Base-by-base conservation (phyloP, 2,797 vertebrate genomes). In the Garrulus glandarius region DNA sequence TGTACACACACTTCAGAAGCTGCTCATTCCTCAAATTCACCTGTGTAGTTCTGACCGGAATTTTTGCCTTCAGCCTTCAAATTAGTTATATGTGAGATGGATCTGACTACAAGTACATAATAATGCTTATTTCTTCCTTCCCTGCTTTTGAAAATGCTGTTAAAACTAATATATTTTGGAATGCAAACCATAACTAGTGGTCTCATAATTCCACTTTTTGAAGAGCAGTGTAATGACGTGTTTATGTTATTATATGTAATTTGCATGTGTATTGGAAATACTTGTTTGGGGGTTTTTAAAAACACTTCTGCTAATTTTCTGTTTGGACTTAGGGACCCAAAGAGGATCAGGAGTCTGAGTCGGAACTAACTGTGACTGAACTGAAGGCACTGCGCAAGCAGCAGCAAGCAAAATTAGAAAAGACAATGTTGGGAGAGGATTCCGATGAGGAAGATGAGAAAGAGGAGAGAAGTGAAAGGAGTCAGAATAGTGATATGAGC, bases 281-380 rank as follows among this genome's bases (percentile, higher is more conserved):
- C 0, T 12, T 8, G 1, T n/a, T n/a, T 26, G 34, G 18, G 2
- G 3, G 12, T 57, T 55, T 53, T 49, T 11, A 14, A 75, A 81
- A 87, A 32, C 26, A 4, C 8, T 85, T 46, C 2, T 47, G 4
- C 37, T 60, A 49, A 55, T 18, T 81, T 94, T 57, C 75, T 49
- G 2, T 41, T 92, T 94, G 46, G 87, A 26, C 87, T 2, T 34
- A 99, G 99, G 99, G 99, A 92, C 99, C 99, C 30, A 98, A 99
- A 89, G 99, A 98, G 50, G 99, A 99, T 47, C 98, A 98, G 96
- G 99, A 99, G 93, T 98, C 98, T 8, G 99, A 99, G 94, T 99
- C 99, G 0, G 99, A 99, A 11, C 96, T 99, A 34, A 99, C 99
- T 0, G 99, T 99, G 69, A 99, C 99, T 1, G 98, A 99, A 63